Percentiles rank a stretch among this genome's conserved stretches.
These are phyloP conservation scores for Aplysina aerophoba DNA, from an alignment of 37 sponge, comb jelly and placozoan genomes.

Conservation along the genomic window DNA sequence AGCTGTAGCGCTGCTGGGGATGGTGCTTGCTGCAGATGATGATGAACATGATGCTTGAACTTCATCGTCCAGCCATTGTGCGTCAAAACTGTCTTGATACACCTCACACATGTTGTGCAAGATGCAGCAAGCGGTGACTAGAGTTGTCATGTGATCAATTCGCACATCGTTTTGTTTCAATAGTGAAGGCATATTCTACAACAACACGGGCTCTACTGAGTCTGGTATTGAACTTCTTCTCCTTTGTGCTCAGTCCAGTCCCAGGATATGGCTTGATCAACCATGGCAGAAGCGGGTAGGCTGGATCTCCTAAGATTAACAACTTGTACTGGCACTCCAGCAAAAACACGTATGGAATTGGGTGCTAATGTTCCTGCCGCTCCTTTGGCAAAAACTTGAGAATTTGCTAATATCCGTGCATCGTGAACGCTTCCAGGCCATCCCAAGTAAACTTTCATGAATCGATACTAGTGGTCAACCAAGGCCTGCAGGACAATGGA, in stretches of 20 bases:
- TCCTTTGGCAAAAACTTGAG: no score
- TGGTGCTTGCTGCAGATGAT: background rate
- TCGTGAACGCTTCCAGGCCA: no score
- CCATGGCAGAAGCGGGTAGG: no score
- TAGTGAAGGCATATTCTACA: no score
- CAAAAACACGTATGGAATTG: no score
- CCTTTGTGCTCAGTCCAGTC: background rate
- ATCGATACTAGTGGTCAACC: no score
- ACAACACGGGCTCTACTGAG: background rate
- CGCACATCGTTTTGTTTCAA: background rate
- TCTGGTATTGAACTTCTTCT: background rate
- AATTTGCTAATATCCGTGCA: no score
- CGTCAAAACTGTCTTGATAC: background rate
- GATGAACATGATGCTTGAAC: background rate
- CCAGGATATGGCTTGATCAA: background rate
- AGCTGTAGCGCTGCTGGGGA: background rate
- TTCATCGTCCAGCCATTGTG: background rate
- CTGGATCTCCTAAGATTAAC: no score
- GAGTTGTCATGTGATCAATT: background rate
- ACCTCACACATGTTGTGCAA: constrained; percentile 6
- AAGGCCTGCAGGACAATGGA: no score
- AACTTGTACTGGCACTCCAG: no score
- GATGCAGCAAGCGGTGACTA: background rate
- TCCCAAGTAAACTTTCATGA: no score
- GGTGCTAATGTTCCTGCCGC: no score